Conservation (phyloP, 2,888 invertebrate species). For the Pecten maximus region DNA sequence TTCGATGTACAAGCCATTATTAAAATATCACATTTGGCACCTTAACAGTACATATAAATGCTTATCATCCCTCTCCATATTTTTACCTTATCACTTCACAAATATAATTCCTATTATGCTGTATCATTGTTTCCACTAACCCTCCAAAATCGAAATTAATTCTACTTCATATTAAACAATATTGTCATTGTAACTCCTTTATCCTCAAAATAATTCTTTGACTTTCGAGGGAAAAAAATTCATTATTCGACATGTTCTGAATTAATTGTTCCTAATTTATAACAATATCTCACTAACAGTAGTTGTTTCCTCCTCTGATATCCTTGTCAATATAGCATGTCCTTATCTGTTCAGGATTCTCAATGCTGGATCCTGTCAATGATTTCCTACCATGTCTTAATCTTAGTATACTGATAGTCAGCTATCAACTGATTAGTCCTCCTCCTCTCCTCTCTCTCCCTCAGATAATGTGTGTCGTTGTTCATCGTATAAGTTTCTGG, state of each 20-base stretch:
- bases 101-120: background rate
- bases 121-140: background rate
- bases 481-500: conserved; percentile 82
- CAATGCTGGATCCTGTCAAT: background rate
- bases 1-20: background rate
- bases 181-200: background rate
- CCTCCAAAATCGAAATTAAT: background rate
- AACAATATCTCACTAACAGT: background rate
- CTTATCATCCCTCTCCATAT: background rate
- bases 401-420: background rate
- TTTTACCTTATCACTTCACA: too few species aligned
- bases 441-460: conserved; percentile 40
- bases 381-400: background rate
- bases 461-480: conserved; percentile 64
- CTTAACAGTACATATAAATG: too few species aligned
- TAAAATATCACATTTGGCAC: background rate
- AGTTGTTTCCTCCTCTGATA: background rate
- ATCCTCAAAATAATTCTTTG: background rate
- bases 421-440: conserved; percentile 37
- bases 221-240: background rate
- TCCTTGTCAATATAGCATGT: background rate
- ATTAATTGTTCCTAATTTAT: background rate
- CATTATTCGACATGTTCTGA: background rate
- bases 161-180: background rate
- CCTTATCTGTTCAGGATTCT: background rate